Evolutionary conservation across 2,888 invertebrate genomes (phyloP).

Genomic region (Lathronympha strigana): DNA sequence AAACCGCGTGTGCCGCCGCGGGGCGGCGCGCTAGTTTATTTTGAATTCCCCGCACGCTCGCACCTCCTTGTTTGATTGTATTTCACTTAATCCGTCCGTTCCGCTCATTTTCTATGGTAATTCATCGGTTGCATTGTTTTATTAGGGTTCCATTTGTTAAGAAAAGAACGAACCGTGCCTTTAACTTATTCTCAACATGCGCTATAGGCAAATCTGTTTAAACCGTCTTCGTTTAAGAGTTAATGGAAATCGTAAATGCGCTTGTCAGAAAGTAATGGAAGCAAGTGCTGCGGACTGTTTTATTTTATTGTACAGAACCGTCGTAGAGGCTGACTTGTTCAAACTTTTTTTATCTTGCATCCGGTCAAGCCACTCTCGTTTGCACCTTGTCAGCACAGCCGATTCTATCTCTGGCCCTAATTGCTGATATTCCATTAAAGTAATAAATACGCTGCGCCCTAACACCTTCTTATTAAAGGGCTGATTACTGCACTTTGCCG

Average conservation of each 20-base stretch:
- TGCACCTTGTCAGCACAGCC: constrained; percentile 83
- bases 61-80: constrained; percentile 75
- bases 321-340: constrained; percentile 3
- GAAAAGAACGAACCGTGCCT: constrained; percentile 8
- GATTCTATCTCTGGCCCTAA: constrained; percentile 79
- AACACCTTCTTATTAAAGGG: constrained; percentile 76
- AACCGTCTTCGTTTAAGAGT: neutral
- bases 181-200: neutral
- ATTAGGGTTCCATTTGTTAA: constrained; percentile 60
- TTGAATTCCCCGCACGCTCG: constrained; percentile 64
- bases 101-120: constrained; percentile 81
- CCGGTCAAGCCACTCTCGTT: constrained; percentile 79
- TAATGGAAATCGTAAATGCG: constrained; percentile 28
- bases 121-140: constrained; percentile 78
- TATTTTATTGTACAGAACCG: constrained; percentile 37
- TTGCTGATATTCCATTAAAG: constrained; percentile 83
- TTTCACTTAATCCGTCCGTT: constrained; percentile 80
- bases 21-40: constrained; percentile 54
- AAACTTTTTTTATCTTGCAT: constrained; percentile 51
- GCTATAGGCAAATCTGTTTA: constrained; percentile 13
- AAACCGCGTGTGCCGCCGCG: constrained; percentile 36
- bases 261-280: constrained; percentile 23
- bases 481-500: constrained; percentile 76
- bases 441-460: constrained; percentile 78
- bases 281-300: constrained; percentile 9